Evolutionary conservation across 2,797 vertebrate genomes (phyloP), one percentile per base, ranked within the genome.

Genomic region (Scomberomorus guttatus): DNA sequence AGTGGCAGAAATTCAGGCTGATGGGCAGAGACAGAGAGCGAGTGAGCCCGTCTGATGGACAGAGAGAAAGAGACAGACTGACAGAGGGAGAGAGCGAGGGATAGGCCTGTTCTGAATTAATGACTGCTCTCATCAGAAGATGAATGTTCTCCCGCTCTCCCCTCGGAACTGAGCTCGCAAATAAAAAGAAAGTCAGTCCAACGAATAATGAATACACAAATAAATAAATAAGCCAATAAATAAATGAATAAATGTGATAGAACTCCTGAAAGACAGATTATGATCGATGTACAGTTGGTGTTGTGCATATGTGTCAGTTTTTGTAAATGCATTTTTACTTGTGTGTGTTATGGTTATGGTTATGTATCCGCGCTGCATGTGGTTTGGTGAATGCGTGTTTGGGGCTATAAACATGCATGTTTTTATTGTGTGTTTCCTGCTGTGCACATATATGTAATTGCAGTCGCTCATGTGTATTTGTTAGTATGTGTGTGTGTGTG

Each of bases 101-200:
- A 91, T 64, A 77, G 80, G 89, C 85, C 89, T 92, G 90, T 84
- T 90, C 88, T 91, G 92, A 94, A 95, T 94, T 94, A 94, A 95
- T 94, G 91, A 93, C 87, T 84, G 86, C 85, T 90, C 94, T 94
- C 92, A 86, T 92, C 91, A 91, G 81, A 93, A 91, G 91, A 94
- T 91, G 90, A 90, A 93, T 92, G 87, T 88, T 88, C 85, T 87
- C 75, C 75, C 68, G 22, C 87, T 81, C 79, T 90, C 90, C 90
- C 91, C 86, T 90, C 57, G 84, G 89, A 93, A 89, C 82, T 71
- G 29, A 77, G 87, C 88, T 77, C 60, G 63, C 88, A 90, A 87
- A 92, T 87, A 87, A 92, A 91, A 91, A 91, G 82, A 89, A 89
- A 92, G 88, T 83, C 91, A 86, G 88, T 89, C 82, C 89, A 79